phyloP scores from a whole-genome alignment of 2,797 vertebrate species.

The Sebastes steindachneri region DNA sequence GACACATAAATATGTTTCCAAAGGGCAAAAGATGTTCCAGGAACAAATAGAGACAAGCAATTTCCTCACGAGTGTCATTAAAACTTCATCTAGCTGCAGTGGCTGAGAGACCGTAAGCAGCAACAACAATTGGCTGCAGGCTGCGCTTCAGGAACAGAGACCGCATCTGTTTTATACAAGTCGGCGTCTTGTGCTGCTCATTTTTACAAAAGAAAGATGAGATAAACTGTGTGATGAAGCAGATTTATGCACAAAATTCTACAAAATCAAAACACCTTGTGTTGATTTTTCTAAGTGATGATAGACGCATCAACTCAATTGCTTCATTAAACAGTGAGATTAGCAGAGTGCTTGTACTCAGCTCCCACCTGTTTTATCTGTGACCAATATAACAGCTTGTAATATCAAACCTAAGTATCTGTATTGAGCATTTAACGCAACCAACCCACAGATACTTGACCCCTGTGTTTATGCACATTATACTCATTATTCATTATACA shows the following conservation, averaged over 20 bases:
- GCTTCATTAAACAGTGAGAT: constrained; percentile 1
- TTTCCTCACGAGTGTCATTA: constrained; percentile 16
- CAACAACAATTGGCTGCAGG: constrained; percentile 10
- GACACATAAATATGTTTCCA: not conserved
- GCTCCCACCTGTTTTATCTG: not conserved
- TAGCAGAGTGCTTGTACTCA: not conserved
- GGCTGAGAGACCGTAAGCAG: not conserved
- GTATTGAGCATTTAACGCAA: constrained; percentile 1
- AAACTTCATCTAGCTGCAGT: constrained; percentile 13
- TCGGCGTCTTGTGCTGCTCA: not conserved
- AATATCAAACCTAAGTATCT: not conserved
- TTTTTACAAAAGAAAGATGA: not conserved
- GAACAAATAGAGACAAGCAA: constrained; percentile 15
- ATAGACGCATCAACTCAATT: not conserved
- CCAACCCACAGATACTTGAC: constrained; percentile 2
- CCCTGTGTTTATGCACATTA: not conserved
- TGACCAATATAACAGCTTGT: not conserved
- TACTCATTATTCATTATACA: constrained; percentile 2
- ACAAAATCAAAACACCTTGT: not conserved
- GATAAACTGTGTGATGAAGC: not conserved
- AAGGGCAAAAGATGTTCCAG: constrained; percentile 9
- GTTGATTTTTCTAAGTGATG: not conserved
- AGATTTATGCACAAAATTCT: not conserved
- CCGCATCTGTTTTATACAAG: constrained; percentile 15
- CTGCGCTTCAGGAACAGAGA: not conserved